Conservation (phyloP, 2,888 invertebrate species). For the Sepioteuthis lessoniana region DNA sequence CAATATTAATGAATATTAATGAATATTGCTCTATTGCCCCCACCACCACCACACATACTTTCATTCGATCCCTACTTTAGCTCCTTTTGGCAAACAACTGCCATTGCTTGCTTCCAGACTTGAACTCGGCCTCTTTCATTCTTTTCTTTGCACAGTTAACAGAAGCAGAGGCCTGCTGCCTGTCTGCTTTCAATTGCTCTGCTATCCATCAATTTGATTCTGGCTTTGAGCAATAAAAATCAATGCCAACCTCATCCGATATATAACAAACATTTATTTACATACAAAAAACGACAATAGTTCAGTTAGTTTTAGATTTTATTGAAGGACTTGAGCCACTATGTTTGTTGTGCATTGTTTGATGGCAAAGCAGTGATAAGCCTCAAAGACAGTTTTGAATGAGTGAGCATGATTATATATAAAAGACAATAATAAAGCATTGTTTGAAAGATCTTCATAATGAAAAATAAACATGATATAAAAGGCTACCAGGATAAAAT, state of each 20-base stretch:
- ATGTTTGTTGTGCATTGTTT: constrained; percentile 23
- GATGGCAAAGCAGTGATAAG: not conserved
- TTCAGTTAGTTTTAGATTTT: not conserved
- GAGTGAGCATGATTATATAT: not conserved
- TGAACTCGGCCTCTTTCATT: constrained; percentile 15
- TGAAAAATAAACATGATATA: not conserved
- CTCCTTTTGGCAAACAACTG: not conserved
- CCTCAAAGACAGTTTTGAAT: not conserved
- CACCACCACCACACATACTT: not conserved
- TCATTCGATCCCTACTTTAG: not conserved
- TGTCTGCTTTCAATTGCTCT: not conserved
- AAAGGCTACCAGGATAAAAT: not conserved
- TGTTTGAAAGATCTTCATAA: not conserved
- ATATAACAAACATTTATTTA: constrained; percentile 10
- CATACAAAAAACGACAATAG: not conserved
- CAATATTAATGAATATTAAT: constrained; percentile 33
- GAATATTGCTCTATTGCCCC: not conserved
- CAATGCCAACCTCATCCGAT: not conserved
- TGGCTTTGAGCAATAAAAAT: constrained; percentile 33
- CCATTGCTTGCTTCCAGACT: not conserved
- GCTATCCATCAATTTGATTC: constrained; percentile 25
- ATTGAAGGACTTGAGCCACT: not conserved
- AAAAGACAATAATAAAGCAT: not conserved
- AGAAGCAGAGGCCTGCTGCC: not conserved
- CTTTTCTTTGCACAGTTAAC: not conserved